These are phyloP conservation scores for Megalonaias nervosa DNA, from an alignment of 1,140 invertebrate genomes.

Conservation along the genomic window DNA sequence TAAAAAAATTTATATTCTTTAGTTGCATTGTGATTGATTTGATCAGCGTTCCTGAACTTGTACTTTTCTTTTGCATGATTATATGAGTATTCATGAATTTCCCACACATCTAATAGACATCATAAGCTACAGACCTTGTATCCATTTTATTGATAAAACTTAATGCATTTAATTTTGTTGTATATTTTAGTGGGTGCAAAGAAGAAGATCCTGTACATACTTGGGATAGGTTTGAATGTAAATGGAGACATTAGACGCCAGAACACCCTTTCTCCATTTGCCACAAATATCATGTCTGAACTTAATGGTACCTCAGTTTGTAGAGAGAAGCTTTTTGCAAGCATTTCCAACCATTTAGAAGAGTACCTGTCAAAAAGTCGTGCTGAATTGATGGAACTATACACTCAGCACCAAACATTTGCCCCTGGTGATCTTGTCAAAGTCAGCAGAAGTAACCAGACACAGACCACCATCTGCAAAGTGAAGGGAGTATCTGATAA, in stretches of 20 bases:
- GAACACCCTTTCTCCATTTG: slow-evolving; percentile 32
- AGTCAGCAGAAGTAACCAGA: background rate
- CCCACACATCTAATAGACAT: too few species aligned
- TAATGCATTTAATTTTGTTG: background rate
- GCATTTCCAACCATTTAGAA: slow-evolving; percentile 43
- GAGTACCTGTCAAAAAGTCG: slow-evolving; percentile 8
- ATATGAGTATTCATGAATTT: too few species aligned
- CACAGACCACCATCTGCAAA: too few species aligned
- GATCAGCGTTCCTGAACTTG: too few species aligned
- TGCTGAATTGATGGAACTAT: slow-evolving; percentile 16
- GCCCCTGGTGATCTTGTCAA: slow-evolving; percentile 2
- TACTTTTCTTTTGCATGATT: too few species aligned
- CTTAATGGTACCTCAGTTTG: slow-evolving; percentile 23
- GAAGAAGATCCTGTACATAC: slow-evolving; percentile 27
- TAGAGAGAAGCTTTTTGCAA: slow-evolving; percentile 42
- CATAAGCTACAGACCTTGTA: too few species aligned
- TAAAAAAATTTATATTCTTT: too few species aligned
- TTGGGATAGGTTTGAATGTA: slow-evolving; percentile 57
- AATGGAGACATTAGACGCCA: slow-evolving; percentile 48
- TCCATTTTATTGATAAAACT: too few species aligned
- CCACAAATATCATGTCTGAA: slow-evolving; percentile 50
- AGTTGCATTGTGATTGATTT: too few species aligned
- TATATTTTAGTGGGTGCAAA: background rate
- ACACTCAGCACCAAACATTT: slow-evolving; percentile 10
- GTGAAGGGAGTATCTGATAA: too few species aligned